Percentiles rank a stretch among this genome's conserved stretches.
These are phyloP conservation scores for Lampropteryx suffumata DNA, from an alignment of 2,888 invertebrate species.

Conservation along the genomic window DNA sequence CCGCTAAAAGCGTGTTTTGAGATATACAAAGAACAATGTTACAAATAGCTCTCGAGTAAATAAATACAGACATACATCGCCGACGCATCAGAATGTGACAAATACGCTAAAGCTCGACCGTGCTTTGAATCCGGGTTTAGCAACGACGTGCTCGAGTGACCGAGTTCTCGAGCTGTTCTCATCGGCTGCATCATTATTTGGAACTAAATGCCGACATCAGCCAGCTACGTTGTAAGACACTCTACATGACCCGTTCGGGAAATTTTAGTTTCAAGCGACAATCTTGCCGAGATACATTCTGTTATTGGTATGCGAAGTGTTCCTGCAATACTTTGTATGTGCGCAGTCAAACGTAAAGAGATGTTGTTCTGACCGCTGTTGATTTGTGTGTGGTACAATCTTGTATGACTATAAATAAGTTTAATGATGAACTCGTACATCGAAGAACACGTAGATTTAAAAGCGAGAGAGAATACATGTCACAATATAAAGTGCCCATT, in stretches of 20 bases:
- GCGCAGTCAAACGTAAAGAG: slow-evolving; percentile 23
- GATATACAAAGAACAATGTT: slow-evolving; percentile 23
- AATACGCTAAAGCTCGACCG: slow-evolving; percentile 39
- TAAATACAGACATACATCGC: slow-evolving; percentile 21
- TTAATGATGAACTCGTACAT: too few relatives aligned
- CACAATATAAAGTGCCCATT: slow-evolving; percentile 30
- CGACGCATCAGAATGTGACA: slow-evolving; percentile 36
- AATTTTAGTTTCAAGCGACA: slow-evolving; percentile 26
- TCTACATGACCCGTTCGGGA: slow-evolving; percentile 35
- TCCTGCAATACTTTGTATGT: slow-evolving; percentile 29
- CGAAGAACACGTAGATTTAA: slow-evolving; percentile 5
- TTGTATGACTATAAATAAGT: neutral
- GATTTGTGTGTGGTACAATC: too few relatives aligned
- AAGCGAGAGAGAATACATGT: slow-evolving; percentile 5
- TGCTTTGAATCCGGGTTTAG: slow-evolving; percentile 44
- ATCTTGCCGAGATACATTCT: slow-evolving; percentile 1
- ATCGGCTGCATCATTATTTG: slow-evolving; percentile 44
- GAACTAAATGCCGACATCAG: slow-evolving; percentile 49
- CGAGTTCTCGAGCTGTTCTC: slow-evolving; percentile 44
- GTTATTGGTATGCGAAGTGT: slow-evolving; percentile 37
- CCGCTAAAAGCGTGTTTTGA: slow-evolving; percentile 20
- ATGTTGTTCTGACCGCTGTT: slow-evolving; percentile 9
- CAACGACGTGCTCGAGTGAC: slow-evolving; percentile 51
- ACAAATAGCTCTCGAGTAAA: slow-evolving; percentile 24
- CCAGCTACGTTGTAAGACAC: slow-evolving; percentile 46